Evolutionary conservation across 2,888 invertebrate species (phyloP).

Genomic region (Tetheella fluctuosa): DNA sequence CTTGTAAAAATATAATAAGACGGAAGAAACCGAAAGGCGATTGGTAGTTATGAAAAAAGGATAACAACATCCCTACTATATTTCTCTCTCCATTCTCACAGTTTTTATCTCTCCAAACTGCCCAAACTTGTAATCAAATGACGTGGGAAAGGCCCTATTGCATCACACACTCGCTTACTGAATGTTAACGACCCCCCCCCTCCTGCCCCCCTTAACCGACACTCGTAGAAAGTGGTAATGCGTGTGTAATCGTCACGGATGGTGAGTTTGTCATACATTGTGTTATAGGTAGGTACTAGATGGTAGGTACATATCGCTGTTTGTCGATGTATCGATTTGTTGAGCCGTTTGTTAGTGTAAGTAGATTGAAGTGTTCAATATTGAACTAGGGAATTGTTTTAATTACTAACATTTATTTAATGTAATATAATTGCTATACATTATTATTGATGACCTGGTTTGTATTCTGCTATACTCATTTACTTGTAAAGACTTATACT

Average conservation of each 20-base stretch:
- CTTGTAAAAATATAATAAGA: too few relatives aligned
- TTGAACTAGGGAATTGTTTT: background rate
- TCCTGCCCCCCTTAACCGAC: background rate
- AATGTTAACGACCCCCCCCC: slow-evolving; percentile 26
- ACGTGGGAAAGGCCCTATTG: slow-evolving; percentile 34
- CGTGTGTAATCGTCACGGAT: slow-evolving; percentile 26
- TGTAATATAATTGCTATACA: too few relatives aligned
- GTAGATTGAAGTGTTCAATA: background rate
- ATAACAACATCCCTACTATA: background rate
- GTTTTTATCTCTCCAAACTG: slow-evolving; percentile 4
- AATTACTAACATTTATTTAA: too few relatives aligned
- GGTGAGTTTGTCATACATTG: slow-evolving; percentile 7
- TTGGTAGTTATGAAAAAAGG: background rate
- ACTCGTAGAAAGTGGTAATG: slow-evolving; percentile 35
- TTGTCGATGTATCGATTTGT: background rate
- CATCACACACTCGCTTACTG: slow-evolving; percentile 27
- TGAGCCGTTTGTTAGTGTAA: background rate
- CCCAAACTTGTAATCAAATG: slow-evolving; percentile 12
- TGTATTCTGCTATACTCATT: too few relatives aligned
- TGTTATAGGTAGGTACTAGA: background rate
- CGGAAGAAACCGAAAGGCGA: background rate
- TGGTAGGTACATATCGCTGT: background rate
- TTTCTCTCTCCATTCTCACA: background rate
- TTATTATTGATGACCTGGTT: too few relatives aligned
- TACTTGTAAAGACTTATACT: too few relatives aligned